Percentiles rank a stretch among this genome's conserved stretches.
phyloP scores from a whole-genome alignment of 2,888 invertebrate species.

The Steinernema hermaphroditum region DNA sequence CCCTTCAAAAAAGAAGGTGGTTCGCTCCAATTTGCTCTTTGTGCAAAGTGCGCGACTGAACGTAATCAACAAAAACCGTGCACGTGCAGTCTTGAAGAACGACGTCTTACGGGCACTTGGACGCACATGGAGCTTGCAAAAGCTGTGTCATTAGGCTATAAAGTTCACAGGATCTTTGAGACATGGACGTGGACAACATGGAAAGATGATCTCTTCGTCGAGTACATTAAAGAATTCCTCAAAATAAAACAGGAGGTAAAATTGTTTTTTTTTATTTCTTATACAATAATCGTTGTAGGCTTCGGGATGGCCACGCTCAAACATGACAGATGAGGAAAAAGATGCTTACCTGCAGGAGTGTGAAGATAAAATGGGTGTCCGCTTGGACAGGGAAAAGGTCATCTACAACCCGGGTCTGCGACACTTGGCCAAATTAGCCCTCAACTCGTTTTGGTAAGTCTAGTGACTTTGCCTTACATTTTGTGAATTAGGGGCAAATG shows the following conservation, averaged over 20 bases:
- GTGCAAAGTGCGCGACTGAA: background rate
- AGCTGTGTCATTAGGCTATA: slow-evolving; percentile 54
- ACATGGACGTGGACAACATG: slow-evolving; percentile 49
- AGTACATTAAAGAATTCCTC: slow-evolving; percentile 53
- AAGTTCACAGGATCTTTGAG: slow-evolving; percentile 49
- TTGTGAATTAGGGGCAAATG: background rate
- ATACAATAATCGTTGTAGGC: background rate
- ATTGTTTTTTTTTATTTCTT: background rate
- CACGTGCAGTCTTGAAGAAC: slow-evolving; percentile 45
- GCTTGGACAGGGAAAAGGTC: background rate
- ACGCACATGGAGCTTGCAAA: slow-evolving; percentile 51
- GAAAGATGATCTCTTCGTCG: slow-evolving; percentile 49
- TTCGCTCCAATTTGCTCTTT: background rate
- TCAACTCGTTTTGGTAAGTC: background rate
- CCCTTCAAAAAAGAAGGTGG: background rate
- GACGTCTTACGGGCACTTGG: slow-evolving; percentile 55
- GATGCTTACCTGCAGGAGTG: background rate
- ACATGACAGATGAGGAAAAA: background rate
- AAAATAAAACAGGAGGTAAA: slow-evolving; percentile 55
- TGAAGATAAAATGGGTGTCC: background rate
- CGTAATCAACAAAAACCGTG: slow-evolving; percentile 38
- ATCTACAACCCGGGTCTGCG: background rate
- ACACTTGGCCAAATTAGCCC: background rate
- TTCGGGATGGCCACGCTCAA: background rate
- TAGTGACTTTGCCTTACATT: background rate